Evolutionary conservation across 2,797 vertebrate genomes (phyloP).

Genomic region (Loris lydekkerianus): DNA sequence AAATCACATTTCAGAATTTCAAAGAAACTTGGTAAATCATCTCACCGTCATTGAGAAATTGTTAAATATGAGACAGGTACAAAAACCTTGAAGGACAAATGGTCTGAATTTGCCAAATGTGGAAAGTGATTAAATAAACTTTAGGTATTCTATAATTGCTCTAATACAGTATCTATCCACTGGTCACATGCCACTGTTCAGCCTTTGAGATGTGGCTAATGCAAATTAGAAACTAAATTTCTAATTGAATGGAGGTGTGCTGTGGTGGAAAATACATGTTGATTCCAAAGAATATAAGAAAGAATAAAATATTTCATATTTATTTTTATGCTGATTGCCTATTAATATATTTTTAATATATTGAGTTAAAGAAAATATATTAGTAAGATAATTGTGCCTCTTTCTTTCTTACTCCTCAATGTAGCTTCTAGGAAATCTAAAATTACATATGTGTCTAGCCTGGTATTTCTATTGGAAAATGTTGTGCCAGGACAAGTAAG

Average conservation of each 20-base stretch:
- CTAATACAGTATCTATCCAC: not conserved
- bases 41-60: not conserved
- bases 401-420: slow-evolving; percentile 6
- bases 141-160: not conserved
- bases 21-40: not conserved
- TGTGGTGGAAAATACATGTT: not conserved
- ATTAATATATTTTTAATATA: not conserved
- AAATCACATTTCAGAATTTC: not conserved
- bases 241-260: not conserved
- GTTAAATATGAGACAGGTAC: not conserved
- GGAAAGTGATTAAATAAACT: not conserved
- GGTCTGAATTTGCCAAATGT: slow-evolving; percentile 34
- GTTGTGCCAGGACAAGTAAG: not conserved
- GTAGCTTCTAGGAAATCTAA: not conserved
- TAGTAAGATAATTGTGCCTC: not conserved
- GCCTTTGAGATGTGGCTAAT: not conserved
- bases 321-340: not conserved
- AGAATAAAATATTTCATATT: not conserved
- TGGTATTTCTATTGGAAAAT: slow-evolving; percentile 33
- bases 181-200: not conserved
- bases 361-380: not conserved
- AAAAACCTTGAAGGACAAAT: not conserved
- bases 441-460: not conserved
- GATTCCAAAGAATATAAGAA: slow-evolving; percentile 34
- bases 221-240: not conserved